phyloP scores from a whole-genome alignment of 2,113 vertebrate genomes.

The Megaptera novaeangliae region DNA sequence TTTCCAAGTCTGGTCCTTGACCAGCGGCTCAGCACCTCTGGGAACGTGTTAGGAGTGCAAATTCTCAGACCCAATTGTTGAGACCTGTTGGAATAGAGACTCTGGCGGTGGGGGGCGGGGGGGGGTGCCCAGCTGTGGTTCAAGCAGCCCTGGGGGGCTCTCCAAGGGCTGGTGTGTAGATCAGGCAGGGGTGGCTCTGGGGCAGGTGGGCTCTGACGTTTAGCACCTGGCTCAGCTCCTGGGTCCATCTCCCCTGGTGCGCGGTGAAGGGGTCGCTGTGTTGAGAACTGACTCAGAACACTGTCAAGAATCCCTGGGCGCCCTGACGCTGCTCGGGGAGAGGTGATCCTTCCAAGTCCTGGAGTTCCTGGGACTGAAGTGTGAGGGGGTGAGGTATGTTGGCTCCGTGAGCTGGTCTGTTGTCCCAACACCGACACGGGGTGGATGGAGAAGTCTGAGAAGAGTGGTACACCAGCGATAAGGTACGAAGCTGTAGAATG shows the following conservation, averaged over 20 bases:
- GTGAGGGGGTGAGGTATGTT: too few relatives aligned
- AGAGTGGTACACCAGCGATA: rapidly evolving
- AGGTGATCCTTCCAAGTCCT: neutral
- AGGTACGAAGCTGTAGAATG: too few relatives aligned
- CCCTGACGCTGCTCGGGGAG: too few relatives aligned
- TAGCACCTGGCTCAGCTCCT: neutral
- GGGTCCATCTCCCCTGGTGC: neutral
- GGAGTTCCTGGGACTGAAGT: too few relatives aligned
- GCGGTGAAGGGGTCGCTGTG: too few relatives aligned
- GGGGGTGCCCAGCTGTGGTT: rapidly evolving
- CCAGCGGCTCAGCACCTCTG: neutral
- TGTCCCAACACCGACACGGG: neutral
- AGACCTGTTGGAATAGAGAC: too few relatives aligned
- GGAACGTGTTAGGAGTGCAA: neutral
- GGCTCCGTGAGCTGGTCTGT: neutral
- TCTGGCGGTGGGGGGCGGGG: too few relatives aligned
- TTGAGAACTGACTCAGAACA: neutral
- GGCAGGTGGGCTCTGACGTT: neutral
- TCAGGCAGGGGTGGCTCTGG: neutral
- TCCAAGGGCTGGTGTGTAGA: neutral
- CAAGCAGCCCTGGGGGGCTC: neutral
- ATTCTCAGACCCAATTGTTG: too few relatives aligned
- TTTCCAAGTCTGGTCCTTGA: neutral
- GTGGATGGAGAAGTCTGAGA: neutral
- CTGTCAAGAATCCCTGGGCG: neutral